phyloP scores from a whole-genome alignment of 1,140 invertebrate species.

The Hycleus cichorii region DNA sequence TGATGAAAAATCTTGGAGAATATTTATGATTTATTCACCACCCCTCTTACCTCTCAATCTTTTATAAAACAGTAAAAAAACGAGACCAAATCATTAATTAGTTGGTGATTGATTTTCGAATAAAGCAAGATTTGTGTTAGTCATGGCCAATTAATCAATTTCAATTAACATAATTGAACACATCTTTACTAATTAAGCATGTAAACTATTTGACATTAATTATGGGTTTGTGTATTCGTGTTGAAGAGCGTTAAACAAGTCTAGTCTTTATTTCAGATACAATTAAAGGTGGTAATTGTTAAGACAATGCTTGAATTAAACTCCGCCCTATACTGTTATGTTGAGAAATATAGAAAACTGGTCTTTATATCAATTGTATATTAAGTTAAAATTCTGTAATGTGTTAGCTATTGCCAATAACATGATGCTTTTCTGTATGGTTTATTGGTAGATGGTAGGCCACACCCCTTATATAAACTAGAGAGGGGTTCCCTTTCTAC shows the following conservation, averaged over 20 bases:
- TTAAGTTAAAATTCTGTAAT: conserved; percentile 8
- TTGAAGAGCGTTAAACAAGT: conserved; percentile 9
- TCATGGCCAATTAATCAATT: conserved; percentile 37
- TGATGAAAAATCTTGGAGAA: too few relatives aligned
- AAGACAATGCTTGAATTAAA: conserved; percentile 14
- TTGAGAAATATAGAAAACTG: too few relatives aligned
- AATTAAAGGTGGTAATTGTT: conserved; percentile 17
- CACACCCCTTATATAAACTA: conserved; percentile 23
- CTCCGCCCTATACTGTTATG: conserved; percentile 13
- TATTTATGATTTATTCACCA: too few relatives aligned
- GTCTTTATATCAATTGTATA: background rate
- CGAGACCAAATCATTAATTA: too few relatives aligned
- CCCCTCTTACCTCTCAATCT: too few relatives aligned
- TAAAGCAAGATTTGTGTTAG: too few relatives aligned
- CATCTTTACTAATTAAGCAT: conserved; percentile 40
- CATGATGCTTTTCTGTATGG: conserved; percentile 10
- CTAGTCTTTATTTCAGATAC: conserved; percentile 7
- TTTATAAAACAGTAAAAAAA: too few relatives aligned
- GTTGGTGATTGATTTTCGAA: too few relatives aligned
- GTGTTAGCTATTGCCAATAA: conserved; percentile 17
- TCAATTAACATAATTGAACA: conserved; percentile 41
- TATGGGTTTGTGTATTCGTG: conserved; percentile 10
- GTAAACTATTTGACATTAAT: conserved; percentile 37
- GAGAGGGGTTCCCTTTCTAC: conserved; percentile 29
- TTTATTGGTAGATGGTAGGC: conserved; percentile 33